Evolutionary conservation across 1,140 invertebrate genomes (phyloP).

Genomic region (Agrypnia vestita): DNA sequence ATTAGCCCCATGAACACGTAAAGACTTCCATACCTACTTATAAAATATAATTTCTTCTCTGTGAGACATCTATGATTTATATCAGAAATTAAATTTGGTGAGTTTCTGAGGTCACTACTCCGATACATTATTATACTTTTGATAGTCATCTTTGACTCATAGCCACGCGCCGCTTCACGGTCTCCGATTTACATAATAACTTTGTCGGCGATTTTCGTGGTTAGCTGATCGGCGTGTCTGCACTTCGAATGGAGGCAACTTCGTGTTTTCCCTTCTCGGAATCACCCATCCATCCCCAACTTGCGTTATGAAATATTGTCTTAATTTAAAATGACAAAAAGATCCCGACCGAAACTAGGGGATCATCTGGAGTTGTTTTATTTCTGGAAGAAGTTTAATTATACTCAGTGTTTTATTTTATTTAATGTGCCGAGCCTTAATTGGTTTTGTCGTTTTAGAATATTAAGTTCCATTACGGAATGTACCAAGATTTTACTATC

Average conservation of each 20-base stretch:
- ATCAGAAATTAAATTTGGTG: too few species aligned
- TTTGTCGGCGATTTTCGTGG: slow-evolving; percentile 17
- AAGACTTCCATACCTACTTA: too few species aligned
- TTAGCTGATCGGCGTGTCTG: not conserved
- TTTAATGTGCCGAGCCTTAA: too few species aligned
- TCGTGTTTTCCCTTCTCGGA: not conserved
- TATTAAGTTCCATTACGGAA: too few species aligned
- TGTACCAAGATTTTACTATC: too few species aligned
- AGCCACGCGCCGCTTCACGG: slow-evolving; percentile 39
- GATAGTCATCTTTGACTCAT: slow-evolving; percentile 9
- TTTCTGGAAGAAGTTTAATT: slow-evolving; percentile 7
- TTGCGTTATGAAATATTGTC: slow-evolving; percentile 5
- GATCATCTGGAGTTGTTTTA: not conserved
- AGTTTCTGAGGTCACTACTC: slow-evolving; percentile 20
- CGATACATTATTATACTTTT: not conserved
- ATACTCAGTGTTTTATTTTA: too few species aligned
- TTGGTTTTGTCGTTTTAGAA: too few species aligned
- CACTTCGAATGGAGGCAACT: not conserved
- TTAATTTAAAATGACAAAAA: not conserved
- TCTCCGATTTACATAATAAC: slow-evolving; percentile 23
- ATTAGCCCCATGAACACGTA: too few species aligned
- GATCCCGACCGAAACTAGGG: not conserved
- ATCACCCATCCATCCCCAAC: not conserved
- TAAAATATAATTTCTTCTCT: too few species aligned
- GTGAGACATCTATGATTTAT: too few species aligned